Evolutionary conservation across 1,140 invertebrate genomes (phyloP).

Genomic region (Saxidomus purpurata): DNA sequence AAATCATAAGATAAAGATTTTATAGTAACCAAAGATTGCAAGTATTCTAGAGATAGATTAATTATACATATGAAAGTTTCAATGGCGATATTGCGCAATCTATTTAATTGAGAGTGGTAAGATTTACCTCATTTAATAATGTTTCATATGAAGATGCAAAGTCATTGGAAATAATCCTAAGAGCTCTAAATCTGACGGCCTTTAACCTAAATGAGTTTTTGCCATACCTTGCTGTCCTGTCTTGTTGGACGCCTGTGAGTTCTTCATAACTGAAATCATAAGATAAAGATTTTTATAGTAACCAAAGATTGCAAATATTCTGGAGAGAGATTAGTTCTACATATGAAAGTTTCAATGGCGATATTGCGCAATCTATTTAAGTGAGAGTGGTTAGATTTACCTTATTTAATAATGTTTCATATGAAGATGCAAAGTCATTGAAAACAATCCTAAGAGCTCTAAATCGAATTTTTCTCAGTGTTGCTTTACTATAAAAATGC

Average conservation of each 20-base stretch:
- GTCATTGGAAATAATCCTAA: too few species aligned
- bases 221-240: constrained; percentile 18
- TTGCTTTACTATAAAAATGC: constrained; percentile 35
- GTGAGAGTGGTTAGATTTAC: background rate
- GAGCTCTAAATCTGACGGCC: too few species aligned
- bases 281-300: background rate
- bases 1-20: constrained; percentile 8
- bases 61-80: constrained; percentile 10
- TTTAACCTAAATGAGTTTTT: background rate
- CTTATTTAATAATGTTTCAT: constrained; percentile 15
- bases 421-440: background rate
- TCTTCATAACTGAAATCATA: constrained; percentile 35
- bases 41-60: background rate
- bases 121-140: background rate
- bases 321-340: background rate
- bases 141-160: background rate
- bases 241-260: background rate
- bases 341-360: constrained; percentile 3
- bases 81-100: background rate
- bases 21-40: background rate
- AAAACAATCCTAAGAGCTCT: background rate
- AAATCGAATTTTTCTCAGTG: constrained; percentile 24
- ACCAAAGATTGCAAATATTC: background rate
- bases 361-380: background rate
- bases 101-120: constrained; percentile 3